Evolutionary conservation across 1,140 invertebrate genomes (phyloP), one percentile per base, ranked within the genome.

Genomic region (Hydropsyche tenuis): DNA sequence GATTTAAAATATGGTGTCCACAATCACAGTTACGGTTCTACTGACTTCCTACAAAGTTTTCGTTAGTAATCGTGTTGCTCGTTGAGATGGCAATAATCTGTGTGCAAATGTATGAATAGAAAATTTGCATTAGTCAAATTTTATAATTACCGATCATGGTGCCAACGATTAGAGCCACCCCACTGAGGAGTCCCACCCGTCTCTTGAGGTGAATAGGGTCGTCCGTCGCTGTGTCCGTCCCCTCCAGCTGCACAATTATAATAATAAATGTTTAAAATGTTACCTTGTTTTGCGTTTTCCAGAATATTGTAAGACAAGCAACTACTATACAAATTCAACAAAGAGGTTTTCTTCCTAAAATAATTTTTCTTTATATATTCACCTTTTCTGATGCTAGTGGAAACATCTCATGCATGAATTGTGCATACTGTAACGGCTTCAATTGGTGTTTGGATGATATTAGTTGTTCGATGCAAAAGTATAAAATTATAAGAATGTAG

Each of bases 171-270:
- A 96, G 89, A 94, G 94, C 94, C 91, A 96, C 94, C 93, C 94
- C 94, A 94, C 94, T 96, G 93, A 96, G 89, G 92, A 96, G 94
- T 93, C 94, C 95, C 90, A 98, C 92, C 93, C 93, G 93, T 95
- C 93, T 94, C 93, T 95, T 92, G 94, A 95, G 93, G 93, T 95
- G 92, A 95, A 95, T 88, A 95, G 92, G 84, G 93, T 95, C 91
- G 92, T 94, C 90, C 93, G 89, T 86, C 93, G 91, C 89, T 95
- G 94, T 86, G 91, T 90, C 90, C 90, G 91, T 85, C 91, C 93
- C 90, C 93, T 94, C 94, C 93, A 95, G 78, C 92, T 86, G 78
- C 22, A 79, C 56, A 60, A 60, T 60, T 60, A 60, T 60, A 60
- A 60, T 60, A 60, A 60, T 60, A 60, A 25, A 23, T 4, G 9